Evolutionary conservation across 2,113 vertebrate genomes (phyloP).

Genomic region (Podiceps cristatus): DNA sequence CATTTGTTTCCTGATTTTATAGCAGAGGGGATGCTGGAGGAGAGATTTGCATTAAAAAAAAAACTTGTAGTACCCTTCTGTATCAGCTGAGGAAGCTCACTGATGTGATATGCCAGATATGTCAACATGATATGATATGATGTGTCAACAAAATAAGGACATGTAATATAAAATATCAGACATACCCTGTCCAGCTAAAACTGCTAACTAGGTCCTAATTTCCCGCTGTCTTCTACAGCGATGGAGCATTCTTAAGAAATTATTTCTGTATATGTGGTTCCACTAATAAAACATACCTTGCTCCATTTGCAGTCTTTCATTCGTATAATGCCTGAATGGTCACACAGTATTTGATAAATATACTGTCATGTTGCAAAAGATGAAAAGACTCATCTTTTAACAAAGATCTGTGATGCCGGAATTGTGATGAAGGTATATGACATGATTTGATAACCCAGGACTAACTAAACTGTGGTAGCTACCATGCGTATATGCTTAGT

Average conservation of each 20-base stretch:
- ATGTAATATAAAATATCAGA: slow-evolving; percentile 22
- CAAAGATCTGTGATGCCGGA: not conserved
- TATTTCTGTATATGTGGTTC: not conserved
- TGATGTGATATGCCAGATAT: not conserved
- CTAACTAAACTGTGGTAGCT: not conserved
- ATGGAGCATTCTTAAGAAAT: not conserved
- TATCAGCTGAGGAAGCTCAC: not conserved
- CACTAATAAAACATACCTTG: not conserved
- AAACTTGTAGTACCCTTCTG: not conserved
- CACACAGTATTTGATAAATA: not conserved
- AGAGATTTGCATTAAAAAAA: not conserved
- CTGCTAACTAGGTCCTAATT: slow-evolving; percentile 26
- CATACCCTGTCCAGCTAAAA: slow-evolving; percentile 6
- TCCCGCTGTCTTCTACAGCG: not conserved
- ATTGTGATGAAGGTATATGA: not conserved
- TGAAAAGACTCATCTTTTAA: not conserved
- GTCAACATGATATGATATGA: no score
- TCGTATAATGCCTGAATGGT: not conserved
- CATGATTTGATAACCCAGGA: not conserved
- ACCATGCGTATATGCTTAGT: not conserved
- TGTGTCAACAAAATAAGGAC: not conserved
- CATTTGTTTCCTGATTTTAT: slow-evolving; percentile 28
- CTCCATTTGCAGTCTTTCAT: not conserved
- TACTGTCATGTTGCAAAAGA: not conserved
- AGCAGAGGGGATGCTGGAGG: not conserved